Evolutionary conservation across 2,113 vertebrate genomes (phyloP), one percentile per base, ranked within the genome.

Genomic region (Tamias sibiricus): DNA sequence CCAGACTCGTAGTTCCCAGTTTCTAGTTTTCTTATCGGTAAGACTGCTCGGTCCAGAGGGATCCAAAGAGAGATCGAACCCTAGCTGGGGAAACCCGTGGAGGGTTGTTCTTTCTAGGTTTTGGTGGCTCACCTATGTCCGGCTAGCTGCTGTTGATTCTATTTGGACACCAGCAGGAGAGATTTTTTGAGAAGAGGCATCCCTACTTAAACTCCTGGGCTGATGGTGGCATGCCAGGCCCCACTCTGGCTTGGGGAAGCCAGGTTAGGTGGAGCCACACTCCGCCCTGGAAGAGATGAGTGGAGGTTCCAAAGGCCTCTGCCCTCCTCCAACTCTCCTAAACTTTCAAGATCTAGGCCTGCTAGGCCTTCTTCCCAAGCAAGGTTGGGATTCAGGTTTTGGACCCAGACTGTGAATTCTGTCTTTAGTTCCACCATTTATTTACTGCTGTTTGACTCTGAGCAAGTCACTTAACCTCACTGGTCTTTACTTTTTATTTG

Each of bases 1-100:
- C 81, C 85, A 47, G 68, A 74, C 68, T 11, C 19, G 0, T 4
- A 49, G 47, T 95, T 94, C 77, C 69, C 9, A 9, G 47, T 93
- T 95, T 96, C 62, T 6, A 83, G 64, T 91, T 95, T 95, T 44
- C 82, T 89, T 57, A 57, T 80, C 26, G 5, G 90, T 32, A 9
- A 6, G 14, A 42, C 40, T 44, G 52, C 87, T 71, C 42, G 32
- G n/a, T 76, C 95, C 82, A 1, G 49, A 54, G 85, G 77, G 74
- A 92, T 81, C 12, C 49, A 0, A 28, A 59, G 22, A 12, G 57
- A 26, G 37, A 37, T 71, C 30, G 28, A 71, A 42, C 47, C 91
- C 4, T 0, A 2, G 28, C 79, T 20, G 80, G 71, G 95, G 85
- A 95, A 97, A 44, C 52, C 95, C 87, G 2, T 12, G 19, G 0